Percentiles rank a stretch among this genome's conserved stretches.
Conservation (phyloP, 2,113 vertebrate species). For the Equus quagga region DNA sequence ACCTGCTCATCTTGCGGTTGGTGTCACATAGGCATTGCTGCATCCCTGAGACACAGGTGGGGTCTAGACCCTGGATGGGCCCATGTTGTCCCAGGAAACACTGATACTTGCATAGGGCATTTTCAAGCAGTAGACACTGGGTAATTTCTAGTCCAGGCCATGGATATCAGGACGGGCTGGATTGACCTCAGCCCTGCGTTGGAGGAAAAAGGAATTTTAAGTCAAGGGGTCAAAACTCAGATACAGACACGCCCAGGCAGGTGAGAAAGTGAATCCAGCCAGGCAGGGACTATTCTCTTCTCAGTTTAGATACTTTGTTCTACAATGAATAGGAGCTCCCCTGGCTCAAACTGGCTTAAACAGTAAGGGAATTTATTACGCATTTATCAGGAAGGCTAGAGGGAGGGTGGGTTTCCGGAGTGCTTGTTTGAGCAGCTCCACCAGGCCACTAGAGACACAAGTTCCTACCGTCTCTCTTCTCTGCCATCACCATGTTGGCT, state of each 20-base stretch:
- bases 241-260: background rate
- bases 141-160: background rate
- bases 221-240: background rate
- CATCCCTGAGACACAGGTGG: background rate
- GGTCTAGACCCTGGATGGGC: background rate
- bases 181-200: background rate
- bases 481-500: background rate
- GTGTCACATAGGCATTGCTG: background rate
- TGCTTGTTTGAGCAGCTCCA: background rate
- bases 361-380: background rate
- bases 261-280: background rate
- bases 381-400: background rate
- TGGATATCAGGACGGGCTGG: background rate
- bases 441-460: background rate
- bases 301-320: background rate
- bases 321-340: background rate
- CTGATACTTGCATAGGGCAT: background rate
- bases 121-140: background rate
- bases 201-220: background rate
- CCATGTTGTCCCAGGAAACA: background rate
- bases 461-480: background rate
- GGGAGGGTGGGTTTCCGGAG: background rate
- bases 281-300: background rate
- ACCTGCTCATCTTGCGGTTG: background rate
- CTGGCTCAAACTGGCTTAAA: background rate